Evolutionary conservation across 2,797 vertebrate species (phyloP), one percentile per base, ranked within the genome.

Genomic region (Phataginus tricuspis): DNA sequence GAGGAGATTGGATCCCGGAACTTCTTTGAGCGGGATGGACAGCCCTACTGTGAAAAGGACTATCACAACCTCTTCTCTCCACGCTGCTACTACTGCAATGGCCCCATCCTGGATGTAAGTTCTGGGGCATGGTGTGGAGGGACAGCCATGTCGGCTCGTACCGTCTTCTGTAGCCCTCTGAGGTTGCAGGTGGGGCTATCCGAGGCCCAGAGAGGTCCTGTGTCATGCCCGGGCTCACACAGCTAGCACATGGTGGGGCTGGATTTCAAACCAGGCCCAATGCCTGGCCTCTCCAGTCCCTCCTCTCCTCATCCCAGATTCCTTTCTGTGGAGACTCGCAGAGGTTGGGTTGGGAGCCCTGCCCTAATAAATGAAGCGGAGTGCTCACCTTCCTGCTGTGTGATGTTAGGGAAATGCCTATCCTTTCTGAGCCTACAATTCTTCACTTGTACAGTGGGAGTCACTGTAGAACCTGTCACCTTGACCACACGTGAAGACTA

Each of bases 1-100:
- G 99, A 99, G n/a, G 99, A 99, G 98, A 99, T 99, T 0, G 99
- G 99, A 42, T 99, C 99, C 5, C 99, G 99, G 87, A 99, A 99
- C 98, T 99, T 99, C 99, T 99, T 99, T 86, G 99, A 99, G 98
- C 98, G 99, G 14, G 99, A 99, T 0, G 99, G 99, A 8, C 99
- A 99, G 97, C 99, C 99, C 34, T 99, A 99, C 99, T 99, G 99
- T 2, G 99, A 99, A 99, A 99, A 99, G 97, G 99, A 99, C 97
- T 99, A 99, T 80, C 99, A 99, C 98, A 99, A 97, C 98, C 99
- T 99, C 96, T 99, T 99, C 98, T 99, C 99, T 0, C 99, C 99
- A 0, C 99, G 99, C 96, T 99, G 99, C 98, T 99, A 99, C 98
- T 99, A 99, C 99, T 99, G 99, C 98, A 99, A 99, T 0, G 99